Conservation (phyloP, 1,140 invertebrate species). For the Zaprionus ghesquierei region DNA sequence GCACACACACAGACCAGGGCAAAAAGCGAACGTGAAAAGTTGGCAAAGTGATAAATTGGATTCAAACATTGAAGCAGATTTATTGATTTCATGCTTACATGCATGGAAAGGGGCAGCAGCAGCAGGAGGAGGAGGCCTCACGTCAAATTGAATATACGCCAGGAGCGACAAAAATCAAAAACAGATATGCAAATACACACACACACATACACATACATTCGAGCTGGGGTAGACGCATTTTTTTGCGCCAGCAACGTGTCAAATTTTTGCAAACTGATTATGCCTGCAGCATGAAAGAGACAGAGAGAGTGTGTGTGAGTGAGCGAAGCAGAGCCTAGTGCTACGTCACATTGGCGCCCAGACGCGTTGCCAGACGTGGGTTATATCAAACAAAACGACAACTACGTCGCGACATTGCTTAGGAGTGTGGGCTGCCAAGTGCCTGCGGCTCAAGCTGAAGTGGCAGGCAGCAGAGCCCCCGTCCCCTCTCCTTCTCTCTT, state of each 20-base stretch:
- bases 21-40: constrained; percentile 33
- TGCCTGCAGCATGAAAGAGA: constrained; percentile 43
- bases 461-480: not conserved
- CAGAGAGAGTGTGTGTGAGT: not conserved
- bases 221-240: constrained; percentile 19
- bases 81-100: constrained; percentile 72
- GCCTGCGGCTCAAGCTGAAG: constrained; percentile 55
- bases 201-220: constrained; percentile 13
- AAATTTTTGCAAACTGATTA: constrained; percentile 78
- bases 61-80: constrained; percentile 79
- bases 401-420: constrained; percentile 34
- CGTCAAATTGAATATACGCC: constrained; percentile 76
- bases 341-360: constrained; percentile 55
- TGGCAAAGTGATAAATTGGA: constrained; percentile 79
- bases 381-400: constrained; percentile 72
- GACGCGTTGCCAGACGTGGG: constrained; percentile 76
- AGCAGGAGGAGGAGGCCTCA: constrained; percentile 23
- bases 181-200: constrained; percentile 74
- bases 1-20: no score
- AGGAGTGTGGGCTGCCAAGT: constrained; percentile 59
- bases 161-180: constrained; percentile 78
- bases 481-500: not conserved
- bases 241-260: constrained; percentile 46
- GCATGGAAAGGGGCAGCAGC: constrained; percentile 6
- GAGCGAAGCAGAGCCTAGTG: not conserved